phyloP scores from a whole-genome alignment of 2,113 vertebrate genomes.

The Takifugu flavidus region DNA sequence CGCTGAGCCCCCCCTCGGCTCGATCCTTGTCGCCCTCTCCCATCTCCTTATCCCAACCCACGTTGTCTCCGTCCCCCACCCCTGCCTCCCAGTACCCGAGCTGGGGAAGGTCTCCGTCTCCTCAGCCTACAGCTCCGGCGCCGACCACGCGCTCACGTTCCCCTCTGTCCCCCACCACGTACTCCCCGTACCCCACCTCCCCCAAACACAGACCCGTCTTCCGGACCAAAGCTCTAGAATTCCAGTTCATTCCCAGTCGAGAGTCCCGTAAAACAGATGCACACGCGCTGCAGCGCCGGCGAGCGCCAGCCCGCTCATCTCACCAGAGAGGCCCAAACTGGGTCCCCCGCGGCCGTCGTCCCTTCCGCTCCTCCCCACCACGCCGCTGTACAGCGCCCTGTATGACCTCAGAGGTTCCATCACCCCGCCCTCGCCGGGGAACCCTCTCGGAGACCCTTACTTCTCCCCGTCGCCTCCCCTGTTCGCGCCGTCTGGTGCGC shows the following conservation, averaged over 20 bases:
- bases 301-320: slow-evolving; percentile 86
- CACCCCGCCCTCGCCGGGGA: slow-evolving; percentile 77
- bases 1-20: slow-evolving; percentile 79
- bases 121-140: slow-evolving; percentile 73
- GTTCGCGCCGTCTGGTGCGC: slow-evolving; percentile 80
- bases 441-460: slow-evolving; percentile 80
- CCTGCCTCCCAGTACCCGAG: slow-evolving; percentile 71
- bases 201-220: slow-evolving; percentile 78
- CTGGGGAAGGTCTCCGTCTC: slow-evolving; percentile 75
- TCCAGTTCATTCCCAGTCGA: slow-evolving; percentile 77
- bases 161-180: slow-evolving; percentile 78
- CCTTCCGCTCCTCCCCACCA: slow-evolving; percentile 85
- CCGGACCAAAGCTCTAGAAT: slow-evolving; percentile 77
- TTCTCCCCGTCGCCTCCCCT: slow-evolving; percentile 82
- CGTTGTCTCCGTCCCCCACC: slow-evolving; percentile 72
- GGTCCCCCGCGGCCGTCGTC: slow-evolving; percentile 86
- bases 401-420: slow-evolving; percentile 75
- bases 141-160: slow-evolving; percentile 79
- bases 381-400: slow-evolving; percentile 75
- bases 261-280: slow-evolving; percentile 76
- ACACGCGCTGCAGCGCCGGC: slow-evolving; percentile 74
- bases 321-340: slow-evolving; percentile 81
- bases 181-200: slow-evolving; percentile 79
- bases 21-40: slow-evolving; percentile 77
- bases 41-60: slow-evolving; percentile 74